Evolutionary conservation across 1,140 invertebrate species (phyloP), one percentile per base, ranked within the genome.

Genomic region (Maconellicoccus hirsutus): DNA sequence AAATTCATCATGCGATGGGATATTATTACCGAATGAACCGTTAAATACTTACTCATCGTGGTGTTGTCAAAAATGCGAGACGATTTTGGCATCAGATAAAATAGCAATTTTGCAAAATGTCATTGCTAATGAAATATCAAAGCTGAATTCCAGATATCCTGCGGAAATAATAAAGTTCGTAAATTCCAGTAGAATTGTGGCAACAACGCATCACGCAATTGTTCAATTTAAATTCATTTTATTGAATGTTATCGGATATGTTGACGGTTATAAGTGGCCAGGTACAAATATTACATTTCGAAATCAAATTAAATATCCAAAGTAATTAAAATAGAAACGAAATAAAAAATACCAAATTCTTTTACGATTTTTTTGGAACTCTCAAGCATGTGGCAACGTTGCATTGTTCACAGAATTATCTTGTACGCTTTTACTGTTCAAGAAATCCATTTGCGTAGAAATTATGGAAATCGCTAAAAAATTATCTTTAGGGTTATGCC

Each of bases 61-160:
- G 84, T 76, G 78, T 22, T 85, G 84, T 74, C 75, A 82, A 26
- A 75, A 76, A 1, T 85, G 84, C 70, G 75, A 75, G n/a, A 73
- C 79, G 42, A 73, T 76, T 71, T 79, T 82, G 12, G 78, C 79
- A 10, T 73, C 74, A 38, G 75, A 76, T 71, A 80, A 82, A 72
- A 79, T 72, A 10, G 27, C 23, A 7, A 38, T 10, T 70, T 27
- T 63, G 0, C 59, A 72, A 1, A 72, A 72, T 59, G 1, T 27
- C 16, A 19, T 72, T 10, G 52, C 42, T 1, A 12, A 26, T 6
- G 61, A 66, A 16, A 23, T 66, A 16, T 66, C 61, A 4, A 23
- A 26, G 25, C 19, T 66, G 22, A 22, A 66, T 26, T 3, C 16
- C 4, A 23, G 6, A 66, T 23, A 6, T 25, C 61, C 61, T 6